A percentile compares a stretch with the other conserved stretches of the same genome.
Evolutionary conservation across 1,140 invertebrate species (phyloP).

Genomic region (Heliothis subflexa): DNA sequence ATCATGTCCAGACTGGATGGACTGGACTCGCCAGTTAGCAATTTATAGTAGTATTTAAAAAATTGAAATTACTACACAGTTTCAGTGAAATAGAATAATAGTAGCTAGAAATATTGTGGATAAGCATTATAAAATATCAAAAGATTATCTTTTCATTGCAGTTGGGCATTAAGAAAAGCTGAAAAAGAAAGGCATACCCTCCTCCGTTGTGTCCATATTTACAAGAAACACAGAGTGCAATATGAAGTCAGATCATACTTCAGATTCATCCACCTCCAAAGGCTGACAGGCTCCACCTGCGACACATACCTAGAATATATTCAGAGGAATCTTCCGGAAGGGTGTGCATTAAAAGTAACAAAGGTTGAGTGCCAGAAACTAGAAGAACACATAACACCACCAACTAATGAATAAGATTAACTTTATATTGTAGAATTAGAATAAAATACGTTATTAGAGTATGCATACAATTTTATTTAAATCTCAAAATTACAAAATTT

Average conservation of each 20-base stretch:
- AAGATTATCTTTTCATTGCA: slow-evolving; percentile 78
- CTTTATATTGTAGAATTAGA: slow-evolving; percentile 38
- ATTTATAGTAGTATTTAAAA: too few species aligned
- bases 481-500: slow-evolving; percentile 10
- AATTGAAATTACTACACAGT: too few species aligned
- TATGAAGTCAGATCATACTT: slow-evolving; percentile 98
- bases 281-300: slow-evolving; percentile 97
- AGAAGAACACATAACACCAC: slow-evolving; percentile 86
- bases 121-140: background rate
- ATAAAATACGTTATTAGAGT: slow-evolving; percentile 23
- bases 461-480: slow-evolving; percentile 15
- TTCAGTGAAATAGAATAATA: too few species aligned
- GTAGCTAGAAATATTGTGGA: too few species aligned
- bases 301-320: slow-evolving; percentile 99
- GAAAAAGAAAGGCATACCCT: slow-evolving; percentile 92
- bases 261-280: slow-evolving; percentile 92
- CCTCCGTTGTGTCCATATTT: slow-evolving; percentile 95
- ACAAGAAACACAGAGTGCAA: slow-evolving; percentile 98
- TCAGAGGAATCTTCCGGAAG: slow-evolving; percentile 98
- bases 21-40: too few species aligned
- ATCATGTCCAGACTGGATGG: too few species aligned
- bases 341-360: slow-evolving; percentile 97
- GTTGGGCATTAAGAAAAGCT: slow-evolving; percentile 90
- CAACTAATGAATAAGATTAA: slow-evolving; percentile 64
- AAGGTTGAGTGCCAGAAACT: slow-evolving; percentile 90